Conservation (phyloP, 2,113 vertebrate genomes). For the Mesembrinibis cayennensis region DNA sequence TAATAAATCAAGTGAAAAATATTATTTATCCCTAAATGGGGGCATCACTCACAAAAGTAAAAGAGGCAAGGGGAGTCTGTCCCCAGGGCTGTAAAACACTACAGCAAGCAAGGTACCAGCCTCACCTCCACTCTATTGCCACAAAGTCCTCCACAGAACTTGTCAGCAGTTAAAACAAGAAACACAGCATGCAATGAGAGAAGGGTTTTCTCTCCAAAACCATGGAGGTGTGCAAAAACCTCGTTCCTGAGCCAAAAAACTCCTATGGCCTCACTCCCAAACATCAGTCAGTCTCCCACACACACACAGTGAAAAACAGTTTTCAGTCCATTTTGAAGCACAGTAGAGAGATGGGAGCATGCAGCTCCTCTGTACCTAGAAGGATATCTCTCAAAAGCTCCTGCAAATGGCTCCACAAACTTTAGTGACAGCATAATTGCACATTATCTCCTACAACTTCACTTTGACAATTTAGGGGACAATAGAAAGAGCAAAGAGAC, state of each 20-base stretch:
- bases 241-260: neutral
- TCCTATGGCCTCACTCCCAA: neutral
- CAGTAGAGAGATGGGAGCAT: neutral
- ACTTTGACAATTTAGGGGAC: neutral
- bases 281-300: neutral
- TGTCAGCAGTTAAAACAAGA: neutral
- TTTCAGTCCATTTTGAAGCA: neutral
- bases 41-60: neutral
- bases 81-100: neutral
- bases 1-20: constrained; percentile 21
- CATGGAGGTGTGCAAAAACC: neutral
- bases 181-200: neutral
- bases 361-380: neutral
- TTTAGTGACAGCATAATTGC: constrained; percentile 24
- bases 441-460: constrained; percentile 2
- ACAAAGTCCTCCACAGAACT: neutral
- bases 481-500: constrained; percentile 14
- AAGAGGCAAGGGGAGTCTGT: neutral
- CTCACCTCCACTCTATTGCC: neutral
- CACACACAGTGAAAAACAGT: neutral
- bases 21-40: neutral
- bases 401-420: neutral
- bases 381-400: neutral
- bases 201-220: neutral
- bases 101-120: neutral